Percentiles rank a stretch among this genome's conserved stretches.
phyloP scores from a whole-genome alignment of 2,888 invertebrate species.

The Eilema griseolum region DNA sequence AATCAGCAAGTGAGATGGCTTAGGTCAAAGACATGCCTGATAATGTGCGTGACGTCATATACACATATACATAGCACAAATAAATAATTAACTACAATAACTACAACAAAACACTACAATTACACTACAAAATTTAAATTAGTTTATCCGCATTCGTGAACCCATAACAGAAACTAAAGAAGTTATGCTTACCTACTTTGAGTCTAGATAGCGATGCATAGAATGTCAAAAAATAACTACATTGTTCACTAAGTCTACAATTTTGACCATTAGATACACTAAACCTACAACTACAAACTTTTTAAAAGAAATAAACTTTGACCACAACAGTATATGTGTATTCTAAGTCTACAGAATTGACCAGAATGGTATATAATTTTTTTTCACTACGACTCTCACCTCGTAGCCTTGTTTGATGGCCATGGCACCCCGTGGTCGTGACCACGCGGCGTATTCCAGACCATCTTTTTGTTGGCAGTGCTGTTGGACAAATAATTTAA shows the following conservation, averaged over 20 bases:
- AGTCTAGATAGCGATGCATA: neutral
- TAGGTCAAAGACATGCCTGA: too few species aligned
- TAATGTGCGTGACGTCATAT: too few species aligned
- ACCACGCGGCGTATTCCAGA: constrained; percentile 87
- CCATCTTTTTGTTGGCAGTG: constrained; percentile 89
- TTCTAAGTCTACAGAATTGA: neutral
- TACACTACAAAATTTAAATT: too few species aligned
- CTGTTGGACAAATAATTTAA: constrained; percentile 77
- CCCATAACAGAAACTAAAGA: too few species aligned
- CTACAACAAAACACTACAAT: too few species aligned
- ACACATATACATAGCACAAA: too few species aligned
- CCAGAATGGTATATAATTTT: constrained; percentile 1
- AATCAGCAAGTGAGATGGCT: too few species aligned
- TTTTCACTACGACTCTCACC: constrained; percentile 73
- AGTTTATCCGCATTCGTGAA: too few species aligned
- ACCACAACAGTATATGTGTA: constrained; percentile 1
- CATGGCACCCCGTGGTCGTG: constrained; percentile 86
- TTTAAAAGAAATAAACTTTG: too few species aligned
- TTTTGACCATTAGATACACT: neutral
- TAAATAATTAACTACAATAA: too few species aligned
- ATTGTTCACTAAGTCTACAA: neutral
- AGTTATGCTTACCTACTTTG: too few species aligned
- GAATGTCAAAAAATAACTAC: neutral
- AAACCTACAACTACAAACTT: neutral
- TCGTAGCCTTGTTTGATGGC: constrained; percentile 88